Conservation (phyloP, 2,113 vertebrate species). For the Oreochromis spilurus region DNA sequence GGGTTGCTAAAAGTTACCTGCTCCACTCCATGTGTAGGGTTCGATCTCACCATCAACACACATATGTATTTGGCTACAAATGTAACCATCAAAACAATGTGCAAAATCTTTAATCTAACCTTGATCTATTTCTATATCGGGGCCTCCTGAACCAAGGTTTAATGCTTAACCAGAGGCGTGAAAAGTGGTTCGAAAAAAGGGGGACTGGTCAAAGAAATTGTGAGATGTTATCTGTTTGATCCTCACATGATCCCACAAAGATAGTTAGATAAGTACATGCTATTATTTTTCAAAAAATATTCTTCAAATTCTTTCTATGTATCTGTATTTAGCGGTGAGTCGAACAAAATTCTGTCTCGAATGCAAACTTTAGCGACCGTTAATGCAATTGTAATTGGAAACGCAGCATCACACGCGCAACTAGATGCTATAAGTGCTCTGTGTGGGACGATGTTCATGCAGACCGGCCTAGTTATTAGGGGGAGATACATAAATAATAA, state of each 20-base stretch:
- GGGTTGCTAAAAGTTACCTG: neutral
- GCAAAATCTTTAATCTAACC: neutral
- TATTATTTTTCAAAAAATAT: neutral
- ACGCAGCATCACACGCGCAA: fast-evolving
- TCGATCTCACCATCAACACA: neutral
- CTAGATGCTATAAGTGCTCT: neutral
- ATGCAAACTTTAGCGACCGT: neutral
- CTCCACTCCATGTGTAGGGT: neutral
- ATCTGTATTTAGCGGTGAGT: neutral
- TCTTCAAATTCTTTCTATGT: neutral
- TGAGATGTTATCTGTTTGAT: neutral
- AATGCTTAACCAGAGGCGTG: neutral
- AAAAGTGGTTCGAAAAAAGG: neutral
- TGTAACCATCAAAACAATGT: neutral
- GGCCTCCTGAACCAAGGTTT: neutral
- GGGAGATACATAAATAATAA: neutral
- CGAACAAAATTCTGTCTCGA: neutral
- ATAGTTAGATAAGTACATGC: neutral
- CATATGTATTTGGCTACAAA: neutral
- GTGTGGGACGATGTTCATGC: neutral
- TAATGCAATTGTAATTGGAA: neutral
- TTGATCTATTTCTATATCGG: neutral
- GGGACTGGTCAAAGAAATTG: neutral
- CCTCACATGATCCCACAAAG: neutral
- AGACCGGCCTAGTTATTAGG: neutral